A percentile compares a stretch with the other conserved stretches of the same genome.
phyloP scores from a whole-genome alignment of 2,888 invertebrate species.

The Bhutanitis thaidina region DNA sequence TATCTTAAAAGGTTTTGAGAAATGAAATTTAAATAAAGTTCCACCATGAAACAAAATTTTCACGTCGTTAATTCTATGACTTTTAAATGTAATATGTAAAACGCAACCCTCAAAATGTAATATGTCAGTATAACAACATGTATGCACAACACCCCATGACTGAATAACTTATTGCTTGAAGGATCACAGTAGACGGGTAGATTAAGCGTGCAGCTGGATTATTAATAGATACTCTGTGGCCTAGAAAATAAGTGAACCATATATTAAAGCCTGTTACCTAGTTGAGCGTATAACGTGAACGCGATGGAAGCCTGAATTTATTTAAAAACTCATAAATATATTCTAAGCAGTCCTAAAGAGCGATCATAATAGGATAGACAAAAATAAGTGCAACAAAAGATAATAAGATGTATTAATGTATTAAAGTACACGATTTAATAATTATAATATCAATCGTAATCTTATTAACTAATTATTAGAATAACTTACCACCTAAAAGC shows the following conservation, averaged over 20 bases:
- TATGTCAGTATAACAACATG: not conserved
- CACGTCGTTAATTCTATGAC: too few relatives aligned
- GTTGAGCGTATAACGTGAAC: constrained; percentile 61
- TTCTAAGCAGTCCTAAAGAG: not conserved
- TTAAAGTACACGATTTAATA: too few relatives aligned
- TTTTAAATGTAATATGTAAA: too few relatives aligned
- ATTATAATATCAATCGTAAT: too few relatives aligned
- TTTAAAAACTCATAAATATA: constrained; percentile 19
- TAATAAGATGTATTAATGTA: too few relatives aligned
- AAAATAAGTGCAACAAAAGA: too few relatives aligned
- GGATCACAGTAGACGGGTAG: constrained; percentile 54
- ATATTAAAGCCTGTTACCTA: constrained; percentile 56
- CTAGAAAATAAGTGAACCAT: constrained; percentile 71
- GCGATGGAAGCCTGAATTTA: constrained; percentile 53
- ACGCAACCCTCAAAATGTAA: too few relatives aligned
- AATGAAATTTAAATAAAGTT: too few relatives aligned
- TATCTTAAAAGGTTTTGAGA: too few relatives aligned
- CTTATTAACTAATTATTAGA: too few relatives aligned
- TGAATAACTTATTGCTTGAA: constrained; percentile 41
- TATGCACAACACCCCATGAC: constrained; percentile 27
- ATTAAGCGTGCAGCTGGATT: constrained; percentile 66
- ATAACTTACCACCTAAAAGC: constrained; percentile 16
- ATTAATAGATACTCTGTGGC: constrained; percentile 68
- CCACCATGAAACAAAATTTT: too few relatives aligned
- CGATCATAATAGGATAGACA: too few relatives aligned